A percentile compares a stretch with the other conserved stretches of the same genome.
Conservation (phyloP, 2,113 vertebrate genomes). For the Anhinga rufa region DNA sequence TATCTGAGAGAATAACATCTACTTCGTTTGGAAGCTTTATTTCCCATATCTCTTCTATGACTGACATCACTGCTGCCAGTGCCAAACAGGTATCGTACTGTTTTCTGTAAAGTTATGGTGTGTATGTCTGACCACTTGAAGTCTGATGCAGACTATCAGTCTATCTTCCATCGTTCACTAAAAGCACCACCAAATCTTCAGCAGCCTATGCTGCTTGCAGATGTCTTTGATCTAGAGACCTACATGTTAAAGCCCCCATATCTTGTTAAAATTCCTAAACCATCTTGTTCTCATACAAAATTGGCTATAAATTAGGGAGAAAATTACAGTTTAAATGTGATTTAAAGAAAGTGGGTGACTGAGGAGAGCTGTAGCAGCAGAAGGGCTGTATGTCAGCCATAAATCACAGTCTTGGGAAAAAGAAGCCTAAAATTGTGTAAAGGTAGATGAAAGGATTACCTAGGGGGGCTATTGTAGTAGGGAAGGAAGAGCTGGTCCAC, state of each 20-base stretch:
- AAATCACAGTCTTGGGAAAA: constrained; percentile 1
- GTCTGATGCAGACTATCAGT: not conserved
- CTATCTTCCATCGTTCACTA: not conserved
- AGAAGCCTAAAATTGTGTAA: not conserved
- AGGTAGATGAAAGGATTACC: not conserved
- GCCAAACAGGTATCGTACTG: not conserved
- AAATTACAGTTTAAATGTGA: constrained; percentile 42
- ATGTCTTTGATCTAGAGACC: constrained; percentile 3
- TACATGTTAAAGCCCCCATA: not conserved
- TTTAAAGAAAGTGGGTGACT: constrained; percentile 37
- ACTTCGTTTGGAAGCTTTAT: not conserved
- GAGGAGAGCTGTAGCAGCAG: not conserved
- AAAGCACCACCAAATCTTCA: not conserved
- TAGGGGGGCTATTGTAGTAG: not conserved
- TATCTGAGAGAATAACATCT: not conserved
- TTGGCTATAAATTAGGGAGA: constrained; percentile 33
- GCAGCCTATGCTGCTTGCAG: not conserved
- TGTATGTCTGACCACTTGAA: not conserved
- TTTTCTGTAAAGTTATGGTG: not conserved
- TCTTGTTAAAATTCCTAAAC: constrained; percentile 20
- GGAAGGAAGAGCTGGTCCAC: not conserved
- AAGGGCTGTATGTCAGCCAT: not conserved
- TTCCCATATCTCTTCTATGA: not conserved
- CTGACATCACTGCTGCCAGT: not conserved
- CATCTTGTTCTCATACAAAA: constrained; percentile 18